Base-by-base conservation (phyloP, 2,797 vertebrate genomes). In the Eulemur coronatus region DNA sequence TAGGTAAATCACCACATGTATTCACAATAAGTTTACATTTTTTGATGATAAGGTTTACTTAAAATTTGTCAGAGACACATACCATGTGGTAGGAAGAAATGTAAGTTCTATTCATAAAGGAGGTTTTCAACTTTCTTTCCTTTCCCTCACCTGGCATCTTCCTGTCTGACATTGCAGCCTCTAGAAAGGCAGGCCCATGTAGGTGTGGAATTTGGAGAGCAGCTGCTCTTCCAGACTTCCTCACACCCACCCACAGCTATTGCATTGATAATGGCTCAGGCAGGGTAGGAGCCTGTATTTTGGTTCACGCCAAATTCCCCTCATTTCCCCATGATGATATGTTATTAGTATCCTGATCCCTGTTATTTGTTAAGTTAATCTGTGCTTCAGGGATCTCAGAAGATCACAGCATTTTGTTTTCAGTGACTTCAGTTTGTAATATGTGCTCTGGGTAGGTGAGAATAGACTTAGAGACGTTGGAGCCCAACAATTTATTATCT, bases 321-420 rank as follows among this genome's bases (percentile, higher is more conserved):
- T 95, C 55, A 48, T 96, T 96, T 91, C 70, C 70, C 50, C 48
- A 5, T 69, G 94, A 97, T 97, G 82, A 97, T 85, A 96, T 87
- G 94, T 95, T 97, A 94, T 96, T 95, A 95, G 88, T 18, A n/a
- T 67, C 86, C 65, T 96, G 91, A 98, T 97, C 95, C 94, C 89
- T 96, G 91, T 93, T 81, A 94, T 96, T 97, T 97, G 96, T 97
- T 90, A 92, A 94, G 92, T 89, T 97, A 96, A 97, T 96, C 94
- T 97, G 76, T 0, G 28, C 89, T 84, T 96, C 59, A 28, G 70
- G 65, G 75, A 89, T 96, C 92, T 69, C 57, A 26, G 85, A 92
- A 92, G 96, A 97, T 97, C 94, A 91, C 61, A 97, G 93, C 75
- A 18, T 91, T 96, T 97, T 96, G 91, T 97, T 97, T 84, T 81